Conservation (phyloP, 35 echinoderm and acorn worm species). For the Ptychodera flava region DNA sequence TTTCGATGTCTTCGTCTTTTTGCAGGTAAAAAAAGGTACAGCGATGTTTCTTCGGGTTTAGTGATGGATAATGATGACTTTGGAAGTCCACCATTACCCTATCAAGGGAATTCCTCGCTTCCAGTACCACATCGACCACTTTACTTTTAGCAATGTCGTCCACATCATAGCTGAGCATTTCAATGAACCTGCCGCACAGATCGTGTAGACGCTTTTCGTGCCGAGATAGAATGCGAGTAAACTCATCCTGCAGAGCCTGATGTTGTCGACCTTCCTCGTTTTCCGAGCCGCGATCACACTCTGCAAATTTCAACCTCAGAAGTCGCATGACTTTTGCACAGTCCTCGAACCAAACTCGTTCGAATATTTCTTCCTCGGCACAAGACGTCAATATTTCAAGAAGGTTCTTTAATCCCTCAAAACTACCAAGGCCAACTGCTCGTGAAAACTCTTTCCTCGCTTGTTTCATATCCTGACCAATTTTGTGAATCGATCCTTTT, state of each 20-base stretch:
- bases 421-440: not conserved
- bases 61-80: not conserved
- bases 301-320: not conserved
- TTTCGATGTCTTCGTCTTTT: not conserved
- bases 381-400: not conserved
- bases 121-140: not conserved
- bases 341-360: not conserved
- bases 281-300: not conserved
- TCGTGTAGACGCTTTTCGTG: not conserved
- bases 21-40: not conserved
- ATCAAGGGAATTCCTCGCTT: not conserved
- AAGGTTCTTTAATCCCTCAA: not conserved
- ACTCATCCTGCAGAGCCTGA: no score
- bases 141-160: not conserved
- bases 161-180: not conserved
- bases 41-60: not conserved
- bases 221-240: not conserved
- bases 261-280: not conserved
- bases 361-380: not conserved
- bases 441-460: not conserved
- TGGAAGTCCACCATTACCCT: not conserved
- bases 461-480: not conserved
- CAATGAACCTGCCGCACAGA: not conserved
- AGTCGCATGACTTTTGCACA: not conserved
- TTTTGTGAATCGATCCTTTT: not conserved